Evolutionary conservation across 2,797 vertebrate genomes (phyloP), one percentile per base, ranked within the genome.

Genomic region (Phoebastria nigripes): DNA sequence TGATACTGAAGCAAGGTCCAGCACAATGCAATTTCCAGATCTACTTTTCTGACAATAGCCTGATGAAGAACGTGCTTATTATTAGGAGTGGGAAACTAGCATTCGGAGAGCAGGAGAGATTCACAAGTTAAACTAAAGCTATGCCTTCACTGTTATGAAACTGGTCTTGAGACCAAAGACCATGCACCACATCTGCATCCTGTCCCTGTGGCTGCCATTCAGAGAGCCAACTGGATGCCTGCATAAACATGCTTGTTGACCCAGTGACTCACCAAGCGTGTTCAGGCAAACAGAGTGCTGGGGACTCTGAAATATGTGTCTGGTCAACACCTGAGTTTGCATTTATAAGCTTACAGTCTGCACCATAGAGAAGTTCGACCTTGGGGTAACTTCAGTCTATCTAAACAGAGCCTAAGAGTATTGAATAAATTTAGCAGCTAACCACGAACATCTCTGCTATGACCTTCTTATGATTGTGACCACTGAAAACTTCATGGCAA

Each of bases 381-480:
- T 94, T 96, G 81, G 14, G 62, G 22, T 73, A 90, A 46, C 77
- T 94, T 89, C 66, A 84, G 78, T 90, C 74, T 93, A 37, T 89
- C 86, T 80, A 93, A 94, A 92, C 73, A 52, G 63, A 93, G n/a
- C 13, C 46, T 82, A 51, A 82, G 65, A 80, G 49, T 52, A 71
- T 56, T 77, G 72, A 91, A 91, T 91, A 96, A 92, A 83, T 96
- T 69, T 73, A 79, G 54, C 35, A 49, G 33, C 56, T 91, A 87
- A 71, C 78, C 83, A 39, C 0, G 12, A 93, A 76, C 69, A 79
- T 59, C 65, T 72, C 65, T 81, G 58, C 84, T 72, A 55, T 72
- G 84, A 91, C 76, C 82, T 90, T 73, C 81, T 78, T 83, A 62
- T 0, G 11, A 11, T 16, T 88, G 70, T 86, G 85, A 44, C 58